Evolutionary conservation across 1,140 invertebrate genomes (phyloP).

Genomic region (Zaprionus vittiger): DNA sequence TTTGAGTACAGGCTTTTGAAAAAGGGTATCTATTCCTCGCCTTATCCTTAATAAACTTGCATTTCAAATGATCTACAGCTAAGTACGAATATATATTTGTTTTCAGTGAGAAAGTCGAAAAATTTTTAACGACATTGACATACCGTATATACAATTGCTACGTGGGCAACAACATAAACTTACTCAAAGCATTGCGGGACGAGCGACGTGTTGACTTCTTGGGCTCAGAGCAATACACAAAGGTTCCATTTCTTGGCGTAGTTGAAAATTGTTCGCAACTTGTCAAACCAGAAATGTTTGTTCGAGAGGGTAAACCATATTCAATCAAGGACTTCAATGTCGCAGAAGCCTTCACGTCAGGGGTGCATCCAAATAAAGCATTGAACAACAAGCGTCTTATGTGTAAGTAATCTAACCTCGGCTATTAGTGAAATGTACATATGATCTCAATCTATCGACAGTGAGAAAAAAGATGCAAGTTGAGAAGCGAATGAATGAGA

Average conservation of each 20-base stretch:
- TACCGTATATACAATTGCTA: slow-evolving; percentile 15
- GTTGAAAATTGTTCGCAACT: no score
- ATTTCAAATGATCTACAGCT: no score
- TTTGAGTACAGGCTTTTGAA: no score
- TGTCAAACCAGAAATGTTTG: background rate
- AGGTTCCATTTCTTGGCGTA: background rate
- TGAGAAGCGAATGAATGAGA: background rate
- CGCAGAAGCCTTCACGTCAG: background rate
- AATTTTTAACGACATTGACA: background rate
- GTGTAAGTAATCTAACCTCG: background rate
- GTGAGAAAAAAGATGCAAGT: background rate
- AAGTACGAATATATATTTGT: no score
- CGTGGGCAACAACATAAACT: background rate
- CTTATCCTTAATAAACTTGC: no score
- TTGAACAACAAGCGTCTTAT: background rate
- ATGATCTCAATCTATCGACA: background rate
- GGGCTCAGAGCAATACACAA: background rate
- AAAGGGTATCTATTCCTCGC: no score
- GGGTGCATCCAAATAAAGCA: background rate
- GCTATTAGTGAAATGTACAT: background rate
- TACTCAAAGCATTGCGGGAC: background rate
- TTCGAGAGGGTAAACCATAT: background rate
- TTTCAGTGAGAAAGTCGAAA: background rate
- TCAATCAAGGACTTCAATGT: background rate
- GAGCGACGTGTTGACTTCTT: background rate